A percentile compares a stretch with the other conserved stretches of the same genome.
Conservation (phyloP, 2,113 vertebrate genomes). For the Glaucomys volans region DNA sequence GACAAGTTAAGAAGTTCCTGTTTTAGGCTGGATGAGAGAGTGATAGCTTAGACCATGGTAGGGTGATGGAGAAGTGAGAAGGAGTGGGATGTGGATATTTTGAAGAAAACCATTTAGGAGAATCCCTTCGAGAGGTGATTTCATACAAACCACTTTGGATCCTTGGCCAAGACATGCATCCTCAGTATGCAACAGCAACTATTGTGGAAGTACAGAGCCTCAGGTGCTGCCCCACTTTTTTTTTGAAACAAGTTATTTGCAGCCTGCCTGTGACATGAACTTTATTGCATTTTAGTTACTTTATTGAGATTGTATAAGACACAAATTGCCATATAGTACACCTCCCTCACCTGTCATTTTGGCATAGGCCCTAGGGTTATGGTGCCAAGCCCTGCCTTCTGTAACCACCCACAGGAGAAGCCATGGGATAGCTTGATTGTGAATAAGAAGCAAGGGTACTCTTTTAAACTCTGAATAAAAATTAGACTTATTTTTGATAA, state of each 20-base stretch:
- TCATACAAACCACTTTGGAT: background rate
- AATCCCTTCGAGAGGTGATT: background rate
- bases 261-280: background rate
- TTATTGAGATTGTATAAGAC: background rate
- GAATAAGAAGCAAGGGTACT: background rate
- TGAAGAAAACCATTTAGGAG: background rate
- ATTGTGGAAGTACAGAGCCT: background rate
- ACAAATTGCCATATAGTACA: background rate
- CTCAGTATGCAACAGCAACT: background rate
- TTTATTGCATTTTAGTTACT: conserved; percentile 37
- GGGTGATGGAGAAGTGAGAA: background rate
- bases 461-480: background rate
- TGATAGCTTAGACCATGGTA: background rate
- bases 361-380: background rate
- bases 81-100: background rate
- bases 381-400: background rate
- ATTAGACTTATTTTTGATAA: background rate
- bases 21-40: background rate
- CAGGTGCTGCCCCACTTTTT: background rate
- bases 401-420: background rate
- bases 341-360: background rate
- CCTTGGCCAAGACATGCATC: background rate
- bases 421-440: background rate
- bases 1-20: background rate
- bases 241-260: background rate